Percentiles rank a stretch among this genome's conserved stretches.
Evolutionary conservation across 2,888 invertebrate genomes (phyloP).

Genomic region (Actias luna): DNA sequence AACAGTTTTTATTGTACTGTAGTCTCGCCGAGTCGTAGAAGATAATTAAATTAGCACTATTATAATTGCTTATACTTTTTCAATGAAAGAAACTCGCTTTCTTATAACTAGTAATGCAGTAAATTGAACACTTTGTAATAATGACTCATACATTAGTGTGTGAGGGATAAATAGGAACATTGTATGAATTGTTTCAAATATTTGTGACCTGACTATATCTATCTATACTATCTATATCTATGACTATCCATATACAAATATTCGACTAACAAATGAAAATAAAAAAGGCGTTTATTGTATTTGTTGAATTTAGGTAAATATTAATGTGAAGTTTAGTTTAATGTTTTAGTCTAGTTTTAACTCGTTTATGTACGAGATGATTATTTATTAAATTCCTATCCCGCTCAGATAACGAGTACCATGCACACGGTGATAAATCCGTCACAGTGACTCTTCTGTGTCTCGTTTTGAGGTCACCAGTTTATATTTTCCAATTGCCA

Average conservation of each 20-base stretch:
- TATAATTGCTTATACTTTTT: conserved; percentile 23
- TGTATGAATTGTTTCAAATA: background rate
- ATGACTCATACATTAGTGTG: background rate
- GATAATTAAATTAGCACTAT: conserved; percentile 5
- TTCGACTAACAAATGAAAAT: background rate
- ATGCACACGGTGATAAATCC: no score
- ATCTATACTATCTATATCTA: no score
- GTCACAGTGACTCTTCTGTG: no score
- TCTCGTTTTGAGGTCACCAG: no score
- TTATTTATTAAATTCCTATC: background rate
- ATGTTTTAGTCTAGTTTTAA: background rate
- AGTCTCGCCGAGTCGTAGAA: conserved; percentile 4
- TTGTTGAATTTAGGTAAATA: background rate
- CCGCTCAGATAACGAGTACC: no score
- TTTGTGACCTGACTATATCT: background rate
- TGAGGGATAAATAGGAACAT: background rate
- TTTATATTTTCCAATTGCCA: no score
- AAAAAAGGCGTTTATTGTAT: no score
- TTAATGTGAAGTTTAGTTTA: background rate
- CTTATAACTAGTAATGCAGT: conserved; percentile 25
- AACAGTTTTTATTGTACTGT: conserved; percentile 4
- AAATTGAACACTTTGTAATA: background rate
- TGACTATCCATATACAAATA: background rate
- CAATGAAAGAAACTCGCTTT: conserved; percentile 33
- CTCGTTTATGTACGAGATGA: background rate